These are phyloP conservation scores for Arizona elegans DNA, from an alignment of 2,113 vertebrate genomes.

Conservation along the genomic window DNA sequence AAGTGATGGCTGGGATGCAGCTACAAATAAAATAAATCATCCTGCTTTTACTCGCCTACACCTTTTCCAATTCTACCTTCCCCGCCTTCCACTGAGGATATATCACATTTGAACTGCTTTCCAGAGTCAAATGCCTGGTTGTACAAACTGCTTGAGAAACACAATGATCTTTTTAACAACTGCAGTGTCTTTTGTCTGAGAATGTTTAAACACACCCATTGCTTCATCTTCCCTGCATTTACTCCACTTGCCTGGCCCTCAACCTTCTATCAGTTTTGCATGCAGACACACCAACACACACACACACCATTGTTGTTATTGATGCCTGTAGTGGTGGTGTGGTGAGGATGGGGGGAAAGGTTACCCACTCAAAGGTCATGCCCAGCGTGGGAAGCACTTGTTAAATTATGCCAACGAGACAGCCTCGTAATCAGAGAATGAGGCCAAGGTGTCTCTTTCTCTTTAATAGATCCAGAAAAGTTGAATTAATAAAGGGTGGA, in stretches of 20 bases:
- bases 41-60: too few species aligned
- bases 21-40: neutral
- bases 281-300: too few species aligned
- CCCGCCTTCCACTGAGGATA: neutral
- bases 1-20: neutral
- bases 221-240: neutral
- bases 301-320: too few species aligned
- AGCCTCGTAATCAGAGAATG: neutral
- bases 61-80: neutral
- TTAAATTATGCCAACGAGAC: neutral
- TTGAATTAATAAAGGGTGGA: conserved; percentile 15
- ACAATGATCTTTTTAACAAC: conserved; percentile 10
- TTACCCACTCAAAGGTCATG: neutral
- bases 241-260: neutral
- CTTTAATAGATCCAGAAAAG: neutral
- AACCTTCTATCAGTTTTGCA: neutral
- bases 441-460: neutral
- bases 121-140: conserved; percentile 11
- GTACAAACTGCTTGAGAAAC: conserved; percentile 2
- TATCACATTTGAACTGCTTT: neutral
- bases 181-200: conserved; percentile 10
- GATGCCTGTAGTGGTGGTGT: neutral
- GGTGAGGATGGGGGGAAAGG: neutral
- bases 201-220: neutral
- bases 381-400: neutral